Evolutionary conservation across 2,888 invertebrate genomes (phyloP).

Genomic region (Microctonus hyperodae): DNA sequence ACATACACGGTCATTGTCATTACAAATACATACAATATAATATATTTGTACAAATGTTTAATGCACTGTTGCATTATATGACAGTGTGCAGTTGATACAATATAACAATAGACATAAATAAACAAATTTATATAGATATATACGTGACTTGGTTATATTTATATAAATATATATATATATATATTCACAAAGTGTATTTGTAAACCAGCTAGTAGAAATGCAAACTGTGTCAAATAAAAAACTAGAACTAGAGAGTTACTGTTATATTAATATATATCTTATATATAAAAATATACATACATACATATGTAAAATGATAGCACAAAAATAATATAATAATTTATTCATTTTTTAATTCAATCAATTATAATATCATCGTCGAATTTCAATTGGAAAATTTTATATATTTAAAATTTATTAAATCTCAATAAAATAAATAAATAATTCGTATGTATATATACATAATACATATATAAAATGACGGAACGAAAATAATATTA

Average conservation of each 20-base stretch:
- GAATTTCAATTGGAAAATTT: no score
- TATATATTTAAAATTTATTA: no score
- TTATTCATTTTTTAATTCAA: no score
- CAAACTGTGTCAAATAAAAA: constrained; percentile 27
- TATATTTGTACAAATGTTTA: background rate
- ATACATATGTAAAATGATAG: background rate
- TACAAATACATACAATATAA: background rate
- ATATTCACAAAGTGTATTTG: constrained; percentile 13
- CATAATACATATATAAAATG: background rate
- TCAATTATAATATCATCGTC: no score
- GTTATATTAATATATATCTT: background rate
- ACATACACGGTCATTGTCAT: constrained; percentile 20
- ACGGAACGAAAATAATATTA: no score
- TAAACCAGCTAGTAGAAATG: constrained; percentile 9
- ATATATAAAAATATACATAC: background rate
- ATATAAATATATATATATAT: background rate
- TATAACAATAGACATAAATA: background rate
- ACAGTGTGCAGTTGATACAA: background rate
- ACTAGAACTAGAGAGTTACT: constrained; percentile 11
- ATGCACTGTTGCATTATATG: background rate
- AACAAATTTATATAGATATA: background rate
- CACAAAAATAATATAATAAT: no score
- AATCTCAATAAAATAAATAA: no score
- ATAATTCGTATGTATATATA: no score
- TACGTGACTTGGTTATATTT: no score